A percentile compares a stretch with the other conserved stretches of the same genome.
Evolutionary conservation across 2,113 vertebrate species (phyloP).

Genomic region (Onychostoma macrolepis): DNA sequence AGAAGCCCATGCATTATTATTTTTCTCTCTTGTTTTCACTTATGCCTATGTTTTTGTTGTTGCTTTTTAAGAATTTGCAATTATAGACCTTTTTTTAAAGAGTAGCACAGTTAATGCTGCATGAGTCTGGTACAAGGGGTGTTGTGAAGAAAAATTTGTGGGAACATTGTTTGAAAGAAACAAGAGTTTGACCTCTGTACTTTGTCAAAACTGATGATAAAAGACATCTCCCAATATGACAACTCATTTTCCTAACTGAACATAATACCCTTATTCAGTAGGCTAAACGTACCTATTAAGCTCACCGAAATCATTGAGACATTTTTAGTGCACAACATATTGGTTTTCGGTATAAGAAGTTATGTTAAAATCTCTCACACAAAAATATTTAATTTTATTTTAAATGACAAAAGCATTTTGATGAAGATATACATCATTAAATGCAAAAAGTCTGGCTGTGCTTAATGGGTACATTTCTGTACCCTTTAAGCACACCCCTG

Average conservation of each 20-base stretch:
- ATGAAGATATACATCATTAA: too few species aligned
- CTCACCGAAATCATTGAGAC: too few species aligned
- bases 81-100: neutral
- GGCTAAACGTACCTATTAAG: too few species aligned
- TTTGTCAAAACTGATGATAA: neutral
- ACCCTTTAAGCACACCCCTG: too few species aligned
- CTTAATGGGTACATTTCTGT: too few species aligned
- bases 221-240: slow-evolving; percentile 26
- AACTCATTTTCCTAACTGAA: slow-evolving; percentile 29
- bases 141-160: neutral
- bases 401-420: too few species aligned
- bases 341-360: too few species aligned
- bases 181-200: neutral
- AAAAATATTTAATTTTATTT: too few species aligned
- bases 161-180: neutral
- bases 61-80: neutral
- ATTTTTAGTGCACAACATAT: too few species aligned
- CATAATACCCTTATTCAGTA: neutral
- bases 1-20: neutral
- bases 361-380: too few species aligned
- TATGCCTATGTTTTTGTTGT: neutral
- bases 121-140: neutral
- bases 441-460: too few species aligned
- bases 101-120: neutral
- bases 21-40: neutral